Evolutionary conservation across 1,140 invertebrate species (phyloP).

Genomic region (Cydia strobilella): DNA sequence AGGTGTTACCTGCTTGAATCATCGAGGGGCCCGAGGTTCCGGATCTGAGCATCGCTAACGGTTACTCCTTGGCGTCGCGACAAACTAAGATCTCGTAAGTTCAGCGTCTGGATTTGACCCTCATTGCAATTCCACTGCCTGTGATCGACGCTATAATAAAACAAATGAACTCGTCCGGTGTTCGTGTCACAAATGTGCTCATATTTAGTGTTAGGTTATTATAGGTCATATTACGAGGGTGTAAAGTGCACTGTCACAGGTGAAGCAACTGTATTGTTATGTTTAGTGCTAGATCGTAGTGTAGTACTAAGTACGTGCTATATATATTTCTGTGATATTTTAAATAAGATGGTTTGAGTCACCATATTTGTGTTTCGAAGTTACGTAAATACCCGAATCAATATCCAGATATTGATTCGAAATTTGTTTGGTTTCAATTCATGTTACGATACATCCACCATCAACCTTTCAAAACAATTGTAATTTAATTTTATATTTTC

Average conservation of each 20-base stretch:
- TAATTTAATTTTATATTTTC: neutral
- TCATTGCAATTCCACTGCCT: constrained; percentile 67
- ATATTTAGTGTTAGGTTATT: constrained; percentile 1
- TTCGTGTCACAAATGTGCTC: constrained; percentile 55
- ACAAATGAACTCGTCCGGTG: constrained; percentile 72
- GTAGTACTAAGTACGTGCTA: constrained; percentile 25
- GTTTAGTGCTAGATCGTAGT: constrained; percentile 11
- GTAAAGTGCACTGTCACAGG: constrained; percentile 30
- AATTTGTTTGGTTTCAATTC: neutral
- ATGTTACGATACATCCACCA: neutral
- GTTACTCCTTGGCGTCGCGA: neutral
- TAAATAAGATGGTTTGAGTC: constrained; percentile 26
- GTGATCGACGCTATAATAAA: constrained; percentile 68
- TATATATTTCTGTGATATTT: constrained; percentile 32
- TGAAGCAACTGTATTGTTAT: constrained; percentile 26
- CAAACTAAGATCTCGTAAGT: constrained; percentile 38
- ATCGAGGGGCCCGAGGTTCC: constrained; percentile 43
- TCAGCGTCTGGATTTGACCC: constrained; percentile 41
- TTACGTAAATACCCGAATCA: neutral
- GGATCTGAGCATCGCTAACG: constrained; percentile 12
- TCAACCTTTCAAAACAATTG: neutral
- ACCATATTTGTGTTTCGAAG: constrained; percentile 15
- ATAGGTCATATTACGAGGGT: constrained; percentile 19
- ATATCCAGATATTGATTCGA: neutral
- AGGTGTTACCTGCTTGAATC: constrained; percentile 67